phyloP scores from a whole-genome alignment of 2,888 invertebrate genomes.

The Microctonus aethiopoides region DNA sequence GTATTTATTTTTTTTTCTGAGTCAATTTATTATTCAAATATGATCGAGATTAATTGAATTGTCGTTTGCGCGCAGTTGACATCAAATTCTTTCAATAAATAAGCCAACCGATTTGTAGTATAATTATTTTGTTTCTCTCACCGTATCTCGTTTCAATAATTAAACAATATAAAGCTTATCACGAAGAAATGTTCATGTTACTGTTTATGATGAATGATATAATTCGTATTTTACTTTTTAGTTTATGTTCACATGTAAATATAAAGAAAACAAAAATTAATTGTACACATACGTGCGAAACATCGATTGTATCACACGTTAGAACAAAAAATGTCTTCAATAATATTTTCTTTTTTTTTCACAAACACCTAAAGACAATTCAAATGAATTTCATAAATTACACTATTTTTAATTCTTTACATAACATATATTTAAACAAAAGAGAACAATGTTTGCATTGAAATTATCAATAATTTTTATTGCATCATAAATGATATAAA shows the following conservation, averaged over 20 bases:
- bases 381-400: too few relatives aligned
- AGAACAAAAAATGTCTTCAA: conserved; percentile 15
- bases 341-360: not conserved
- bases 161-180: conserved; percentile 29
- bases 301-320: conserved; percentile 11
- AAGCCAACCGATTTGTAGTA: not conserved
- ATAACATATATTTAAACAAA: too few relatives aligned
- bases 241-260: conserved; percentile 43
- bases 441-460: not conserved
- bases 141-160: conserved; percentile 31
- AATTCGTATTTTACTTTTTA: conserved; percentile 38
- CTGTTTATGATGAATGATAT: conserved; percentile 35
- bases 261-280: conserved; percentile 26
- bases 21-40: not conserved
- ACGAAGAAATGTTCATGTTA: conserved; percentile 31
- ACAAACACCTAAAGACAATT: too few relatives aligned
- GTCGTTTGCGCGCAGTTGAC: not conserved
- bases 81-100: not conserved
- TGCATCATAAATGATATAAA: not conserved
- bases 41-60: not conserved
- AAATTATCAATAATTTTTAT: not conserved
- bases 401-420: too few relatives aligned
- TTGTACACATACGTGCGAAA: conserved; percentile 33
- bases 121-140: conserved; percentile 26
- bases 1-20: not conserved